Evolutionary conservation across 2,113 vertebrate genomes (phyloP).

Genomic region (Cacatua alba): DNA sequence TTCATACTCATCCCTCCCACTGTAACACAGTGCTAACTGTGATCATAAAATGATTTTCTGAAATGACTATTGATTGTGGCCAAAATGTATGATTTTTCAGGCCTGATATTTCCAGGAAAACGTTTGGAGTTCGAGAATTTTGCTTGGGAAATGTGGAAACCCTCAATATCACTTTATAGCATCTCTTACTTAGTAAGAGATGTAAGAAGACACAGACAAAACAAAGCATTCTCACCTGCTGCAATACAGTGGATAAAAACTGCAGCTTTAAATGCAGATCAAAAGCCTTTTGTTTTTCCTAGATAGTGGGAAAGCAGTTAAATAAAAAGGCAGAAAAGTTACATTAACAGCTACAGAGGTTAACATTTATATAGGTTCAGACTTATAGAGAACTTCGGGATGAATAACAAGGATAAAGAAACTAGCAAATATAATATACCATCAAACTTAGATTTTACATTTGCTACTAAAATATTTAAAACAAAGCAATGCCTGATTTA

Average conservation of each 20-base stretch:
- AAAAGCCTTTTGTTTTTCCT: constrained; percentile 77
- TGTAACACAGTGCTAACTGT: background rate
- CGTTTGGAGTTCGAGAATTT: background rate
- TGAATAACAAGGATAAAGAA: background rate
- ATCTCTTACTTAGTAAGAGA: constrained; percentile 12
- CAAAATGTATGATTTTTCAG: background rate
- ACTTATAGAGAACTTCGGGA: constrained; percentile 2
- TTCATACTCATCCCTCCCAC: background rate
- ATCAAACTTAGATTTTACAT: background rate
- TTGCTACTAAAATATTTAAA: background rate
- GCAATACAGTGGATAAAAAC: constrained; percentile 82
- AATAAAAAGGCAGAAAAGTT: constrained; percentile 67
- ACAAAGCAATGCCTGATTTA: background rate
- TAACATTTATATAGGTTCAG: background rate
- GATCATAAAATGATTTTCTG: background rate
- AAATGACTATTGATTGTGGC: background rate
- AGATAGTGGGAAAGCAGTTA: constrained; percentile 56
- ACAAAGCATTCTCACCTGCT: constrained; percentile 80
- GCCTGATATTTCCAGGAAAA: background rate
- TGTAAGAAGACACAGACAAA: constrained; percentile 26
- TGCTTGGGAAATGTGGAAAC: constrained; percentile 4
- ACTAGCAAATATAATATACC: background rate
- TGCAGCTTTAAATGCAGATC: constrained; percentile 81
- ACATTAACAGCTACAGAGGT: constrained; percentile 30
- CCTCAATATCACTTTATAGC: constrained; percentile 39